A percentile compares a stretch with the other conserved stretches of the same genome.
Evolutionary conservation across 2,888 invertebrate species (phyloP).

Genomic region (Lycia hirtaria): DNA sequence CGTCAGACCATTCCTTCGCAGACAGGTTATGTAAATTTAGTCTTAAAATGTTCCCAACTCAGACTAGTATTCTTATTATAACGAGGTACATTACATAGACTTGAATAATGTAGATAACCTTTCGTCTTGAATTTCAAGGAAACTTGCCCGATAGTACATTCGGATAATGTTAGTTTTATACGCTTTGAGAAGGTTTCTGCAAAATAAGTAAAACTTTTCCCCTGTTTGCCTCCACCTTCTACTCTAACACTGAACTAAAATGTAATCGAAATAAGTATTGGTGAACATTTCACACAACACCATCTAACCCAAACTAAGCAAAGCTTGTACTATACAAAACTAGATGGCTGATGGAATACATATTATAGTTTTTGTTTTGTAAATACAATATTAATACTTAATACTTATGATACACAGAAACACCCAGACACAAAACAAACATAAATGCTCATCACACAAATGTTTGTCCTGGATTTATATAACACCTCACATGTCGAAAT

Average conservation of each 20-base stretch:
- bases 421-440: too few relatives aligned
- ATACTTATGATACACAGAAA: too few relatives aligned
- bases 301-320: too few relatives aligned
- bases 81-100: constrained; percentile 3
- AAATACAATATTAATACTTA: too few relatives aligned
- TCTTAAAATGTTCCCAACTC: constrained; percentile 39
- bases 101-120: constrained; percentile 19
- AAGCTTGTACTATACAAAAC: too few relatives aligned
- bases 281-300: too few relatives aligned
- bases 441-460: too few relatives aligned
- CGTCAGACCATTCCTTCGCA: constrained; percentile 20
- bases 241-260: not conserved
- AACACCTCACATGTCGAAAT: too few relatives aligned
- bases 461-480: too few relatives aligned
- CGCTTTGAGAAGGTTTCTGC: not conserved
- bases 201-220: not conserved
- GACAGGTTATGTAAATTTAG: constrained; percentile 49
- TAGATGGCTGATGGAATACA: too few relatives aligned
- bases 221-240: not conserved
- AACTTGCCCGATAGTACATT: constrained; percentile 7
- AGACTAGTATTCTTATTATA: not conserved
- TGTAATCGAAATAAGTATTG: too few relatives aligned
- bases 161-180: not conserved
- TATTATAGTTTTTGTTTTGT: too few relatives aligned
- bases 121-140: constrained; percentile 3